Evolutionary conservation across 2,888 invertebrate genomes (phyloP).

Genomic region (Diadegma fenestrale): DNA sequence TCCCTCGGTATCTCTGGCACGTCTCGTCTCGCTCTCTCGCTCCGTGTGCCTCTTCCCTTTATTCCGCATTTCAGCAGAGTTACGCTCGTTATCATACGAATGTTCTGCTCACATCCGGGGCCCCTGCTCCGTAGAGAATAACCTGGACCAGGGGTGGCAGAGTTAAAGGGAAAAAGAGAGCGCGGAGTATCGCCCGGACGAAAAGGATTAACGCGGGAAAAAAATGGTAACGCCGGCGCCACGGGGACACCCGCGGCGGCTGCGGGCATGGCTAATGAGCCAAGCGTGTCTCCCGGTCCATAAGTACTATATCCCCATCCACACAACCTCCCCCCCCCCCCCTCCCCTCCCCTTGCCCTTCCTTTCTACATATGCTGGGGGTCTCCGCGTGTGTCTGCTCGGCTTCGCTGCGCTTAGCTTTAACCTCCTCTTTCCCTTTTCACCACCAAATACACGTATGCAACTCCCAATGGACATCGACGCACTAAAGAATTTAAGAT

Average conservation of each 20-base stretch:
- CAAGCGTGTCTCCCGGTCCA: conserved; percentile 54
- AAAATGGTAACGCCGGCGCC: conserved; percentile 67
- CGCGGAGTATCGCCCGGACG: conserved; percentile 62
- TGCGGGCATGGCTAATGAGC: conserved; percentile 67
- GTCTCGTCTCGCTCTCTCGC: conserved; percentile 48
- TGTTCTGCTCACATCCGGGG: conserved; percentile 74
- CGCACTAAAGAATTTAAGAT: conserved; percentile 65
- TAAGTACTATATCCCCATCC: conserved; percentile 48
- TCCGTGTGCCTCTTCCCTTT: conserved; percentile 63
- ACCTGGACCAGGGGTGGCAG: conserved; percentile 8
- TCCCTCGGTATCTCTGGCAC: conserved; percentile 30
- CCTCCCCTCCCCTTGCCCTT: not conserved
- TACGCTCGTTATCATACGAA: conserved; percentile 81
- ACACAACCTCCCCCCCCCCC: not conserved
- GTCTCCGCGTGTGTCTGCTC: conserved; percentile 39
- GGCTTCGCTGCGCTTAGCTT: conserved; percentile 35
- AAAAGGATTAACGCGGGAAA: conserved; percentile 67
- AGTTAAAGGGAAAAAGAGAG: conserved; percentile 27
- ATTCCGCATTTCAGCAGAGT: conserved; percentile 73
- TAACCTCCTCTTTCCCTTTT: conserved; percentile 19
- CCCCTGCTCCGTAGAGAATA: conserved; percentile 41
- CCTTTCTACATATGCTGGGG: conserved; percentile 16
- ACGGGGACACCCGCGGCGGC: conserved; percentile 62
- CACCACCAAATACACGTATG: conserved; percentile 17
- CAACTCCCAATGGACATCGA: conserved; percentile 62